A percentile compares a stretch with the other conserved stretches of the same genome.
These are phyloP conservation scores for Campopleginae sp. DNA, from an alignment of 2,888 invertebrate genomes.

Conservation along the genomic window DNA sequence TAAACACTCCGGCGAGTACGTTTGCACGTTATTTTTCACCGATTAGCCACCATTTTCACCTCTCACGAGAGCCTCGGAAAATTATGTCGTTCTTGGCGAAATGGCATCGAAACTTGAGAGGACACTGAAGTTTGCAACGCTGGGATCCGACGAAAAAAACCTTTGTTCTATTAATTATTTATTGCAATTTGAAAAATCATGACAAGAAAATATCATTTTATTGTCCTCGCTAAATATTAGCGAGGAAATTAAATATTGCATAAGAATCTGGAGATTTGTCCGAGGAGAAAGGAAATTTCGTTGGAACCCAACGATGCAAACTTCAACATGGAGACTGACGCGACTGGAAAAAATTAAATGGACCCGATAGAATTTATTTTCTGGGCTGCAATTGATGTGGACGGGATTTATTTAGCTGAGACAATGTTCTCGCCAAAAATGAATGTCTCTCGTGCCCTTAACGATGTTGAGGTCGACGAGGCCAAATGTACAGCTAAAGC, in stretches of 20 bases:
- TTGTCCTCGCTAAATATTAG: no score
- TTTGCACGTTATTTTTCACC: conserved; percentile 1
- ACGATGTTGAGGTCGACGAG: conserved; percentile 39
- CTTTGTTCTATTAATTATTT: no score
- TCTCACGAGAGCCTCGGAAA: not conserved
- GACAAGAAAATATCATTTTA: no score
- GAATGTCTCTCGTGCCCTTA: conserved; percentile 36
- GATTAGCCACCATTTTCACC: not conserved
- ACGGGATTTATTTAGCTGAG: not conserved
- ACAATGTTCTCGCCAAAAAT: conserved; percentile 31
- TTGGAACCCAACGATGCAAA: no score
- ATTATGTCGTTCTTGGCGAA: not conserved
- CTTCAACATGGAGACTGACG: no score
- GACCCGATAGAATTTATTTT: not conserved
- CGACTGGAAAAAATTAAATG: no score
- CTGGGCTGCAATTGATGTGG: not conserved
- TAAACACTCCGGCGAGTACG: not conserved
- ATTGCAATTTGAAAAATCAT: no score
- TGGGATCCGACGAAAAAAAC: no score
- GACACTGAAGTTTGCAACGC: no score
- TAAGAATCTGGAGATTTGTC: no score
- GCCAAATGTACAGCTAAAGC: conserved; percentile 20
- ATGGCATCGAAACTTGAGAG: not conserved
- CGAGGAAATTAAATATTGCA: no score
- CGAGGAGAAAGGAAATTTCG: no score